Conservation (phyloP, 2,113 vertebrate genomes). For the Aspiorhynchus laticeps region DNA sequence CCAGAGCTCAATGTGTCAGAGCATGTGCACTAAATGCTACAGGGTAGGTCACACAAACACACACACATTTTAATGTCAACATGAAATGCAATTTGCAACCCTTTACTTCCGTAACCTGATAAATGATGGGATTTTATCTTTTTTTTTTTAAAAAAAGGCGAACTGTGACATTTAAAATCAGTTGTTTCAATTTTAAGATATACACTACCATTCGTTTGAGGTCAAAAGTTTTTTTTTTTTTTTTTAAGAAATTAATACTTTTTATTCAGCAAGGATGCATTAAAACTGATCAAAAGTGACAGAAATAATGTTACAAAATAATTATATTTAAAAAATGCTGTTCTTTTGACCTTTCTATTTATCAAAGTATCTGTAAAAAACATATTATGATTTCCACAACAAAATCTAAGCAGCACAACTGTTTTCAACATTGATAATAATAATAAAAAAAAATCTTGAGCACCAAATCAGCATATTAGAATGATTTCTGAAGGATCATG, state of each 20-base stretch:
- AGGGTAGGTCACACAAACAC: background rate
- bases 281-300: background rate
- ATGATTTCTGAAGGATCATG: background rate
- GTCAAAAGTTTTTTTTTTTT: background rate
- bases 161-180: background rate
- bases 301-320: background rate
- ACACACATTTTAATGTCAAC: background rate
- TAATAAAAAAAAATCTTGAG: background rate
- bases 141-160: background rate
- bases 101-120: background rate
- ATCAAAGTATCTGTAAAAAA: too few species aligned
- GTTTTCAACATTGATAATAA: background rate
- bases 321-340: background rate
- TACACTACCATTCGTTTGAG: too few species aligned
- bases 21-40: background rate
- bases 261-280: background rate
- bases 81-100: background rate
- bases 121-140: background rate
- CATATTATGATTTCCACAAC: too few species aligned
- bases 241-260: background rate
- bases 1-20: background rate
- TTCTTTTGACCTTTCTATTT: too few species aligned
- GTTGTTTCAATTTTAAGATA: background rate
- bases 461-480: background rate
- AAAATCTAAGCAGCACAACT: background rate